Conservation (phyloP, 2,888 invertebrate genomes). For the Cremastinae sp. region DNA sequence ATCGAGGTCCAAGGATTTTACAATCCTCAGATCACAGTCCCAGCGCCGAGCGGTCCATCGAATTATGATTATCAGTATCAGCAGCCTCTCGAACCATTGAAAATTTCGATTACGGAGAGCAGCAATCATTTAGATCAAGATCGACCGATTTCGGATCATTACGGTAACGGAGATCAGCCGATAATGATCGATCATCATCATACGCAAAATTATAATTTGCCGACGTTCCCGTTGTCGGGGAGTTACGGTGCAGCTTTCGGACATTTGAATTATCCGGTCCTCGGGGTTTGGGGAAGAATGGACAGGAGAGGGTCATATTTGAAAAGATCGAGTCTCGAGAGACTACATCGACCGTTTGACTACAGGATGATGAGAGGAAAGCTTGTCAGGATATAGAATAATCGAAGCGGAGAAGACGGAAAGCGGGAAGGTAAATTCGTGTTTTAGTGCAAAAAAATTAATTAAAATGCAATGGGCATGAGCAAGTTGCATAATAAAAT, state of each 20-base stretch:
- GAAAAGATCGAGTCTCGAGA: conserved; percentile 24
- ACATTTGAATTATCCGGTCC: conserved; percentile 17
- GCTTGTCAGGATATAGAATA: conserved; percentile 60
- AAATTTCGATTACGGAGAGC: conserved; percentile 60
- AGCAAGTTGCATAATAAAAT: not conserved
- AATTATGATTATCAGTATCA: conserved; percentile 36
- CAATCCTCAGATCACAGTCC: conserved; percentile 29
- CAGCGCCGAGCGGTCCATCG: conserved; percentile 22
- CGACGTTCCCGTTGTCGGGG: conserved; percentile 16
- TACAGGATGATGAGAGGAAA: conserved; percentile 52
- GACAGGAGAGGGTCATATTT: conserved; percentile 14
- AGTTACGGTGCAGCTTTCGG: conserved; percentile 38
- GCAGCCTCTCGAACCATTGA: conserved; percentile 61
- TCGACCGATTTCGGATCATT: conserved; percentile 10
- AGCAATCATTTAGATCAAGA: conserved; percentile 51
- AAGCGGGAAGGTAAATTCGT: conserved; percentile 51
- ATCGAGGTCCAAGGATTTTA: conserved; percentile 44
- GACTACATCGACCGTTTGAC: conserved; percentile 49
- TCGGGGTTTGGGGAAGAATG: conserved; percentile 50
- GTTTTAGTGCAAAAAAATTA: not conserved
- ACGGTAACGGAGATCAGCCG: conserved; percentile 1
- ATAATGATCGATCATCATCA: conserved; percentile 14
- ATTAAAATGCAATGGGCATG: not conserved
- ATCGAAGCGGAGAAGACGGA: conserved; percentile 11
- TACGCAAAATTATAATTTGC: conserved; percentile 1